Conservation (phyloP, 2,113 vertebrate species). For the Xenopus borealis region DNA sequence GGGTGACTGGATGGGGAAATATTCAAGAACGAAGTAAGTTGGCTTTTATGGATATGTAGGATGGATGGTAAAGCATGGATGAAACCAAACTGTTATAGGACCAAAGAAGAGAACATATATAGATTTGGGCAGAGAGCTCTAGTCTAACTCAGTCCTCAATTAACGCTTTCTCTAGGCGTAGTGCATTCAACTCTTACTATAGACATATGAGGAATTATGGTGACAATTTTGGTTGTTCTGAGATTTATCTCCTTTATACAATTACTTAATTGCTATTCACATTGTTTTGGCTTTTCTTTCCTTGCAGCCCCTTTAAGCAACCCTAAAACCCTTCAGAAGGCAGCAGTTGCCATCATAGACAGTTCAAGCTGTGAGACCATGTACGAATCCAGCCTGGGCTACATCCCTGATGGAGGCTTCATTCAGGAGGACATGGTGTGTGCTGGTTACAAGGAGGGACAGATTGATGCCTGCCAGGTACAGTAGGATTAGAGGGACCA, state of each 20-base stretch:
- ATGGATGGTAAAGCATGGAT: neutral
- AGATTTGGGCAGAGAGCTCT: too few relatives aligned
- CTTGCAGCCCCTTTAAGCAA: conserved; percentile 40
- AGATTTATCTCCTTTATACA: too few relatives aligned
- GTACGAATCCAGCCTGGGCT: conserved; percentile 36
- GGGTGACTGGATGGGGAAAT: conserved; percentile 63
- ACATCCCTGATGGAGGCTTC: conserved; percentile 17
- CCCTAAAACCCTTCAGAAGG: conserved; percentile 55
- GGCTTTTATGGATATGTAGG: neutral
- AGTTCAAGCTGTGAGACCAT: conserved; percentile 48
- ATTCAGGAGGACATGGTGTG: conserved; percentile 47
- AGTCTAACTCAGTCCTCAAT: too few relatives aligned
- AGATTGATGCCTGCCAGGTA: conserved; percentile 53
- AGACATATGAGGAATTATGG: too few relatives aligned
- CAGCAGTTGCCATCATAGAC: conserved; percentile 49
- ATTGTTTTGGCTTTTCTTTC: too few relatives aligned
- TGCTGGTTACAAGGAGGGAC: neutral
- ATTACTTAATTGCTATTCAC: too few relatives aligned
- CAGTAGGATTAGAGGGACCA: too few relatives aligned
- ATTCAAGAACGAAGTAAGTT: conserved; percentile 49
- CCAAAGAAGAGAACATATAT: too few relatives aligned
- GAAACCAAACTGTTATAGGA: neutral
- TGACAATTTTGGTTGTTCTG: too few relatives aligned
- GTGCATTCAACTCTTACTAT: too few relatives aligned
- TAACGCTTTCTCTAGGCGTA: too few relatives aligned